These are phyloP conservation scores for Petrocephalus microphthalmus DNA, from an alignment of 2,113 vertebrate species.

Conservation along the genomic window DNA sequence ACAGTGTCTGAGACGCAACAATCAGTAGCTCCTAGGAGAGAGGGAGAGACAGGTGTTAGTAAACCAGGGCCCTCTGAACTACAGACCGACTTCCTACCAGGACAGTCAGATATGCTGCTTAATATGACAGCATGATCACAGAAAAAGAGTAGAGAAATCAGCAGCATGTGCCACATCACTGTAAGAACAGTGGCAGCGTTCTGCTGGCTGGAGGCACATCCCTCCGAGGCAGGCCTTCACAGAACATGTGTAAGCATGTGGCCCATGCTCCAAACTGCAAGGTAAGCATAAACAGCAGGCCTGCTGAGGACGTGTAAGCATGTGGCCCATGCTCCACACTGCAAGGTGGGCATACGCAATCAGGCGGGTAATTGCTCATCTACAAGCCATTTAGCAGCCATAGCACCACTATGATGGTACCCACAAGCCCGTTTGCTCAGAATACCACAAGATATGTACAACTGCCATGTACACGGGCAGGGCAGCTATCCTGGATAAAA, in stretches of 20 bases:
- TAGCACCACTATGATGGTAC: not conserved
- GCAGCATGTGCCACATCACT: not conserved
- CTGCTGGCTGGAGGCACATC: not conserved
- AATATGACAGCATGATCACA: not conserved
- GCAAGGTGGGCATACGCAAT: not conserved
- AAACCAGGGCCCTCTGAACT: not conserved
- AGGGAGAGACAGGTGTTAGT: not conserved
- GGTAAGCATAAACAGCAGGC: not conserved
- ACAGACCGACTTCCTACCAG: not conserved
- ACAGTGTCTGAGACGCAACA: slow-evolving; percentile 8
- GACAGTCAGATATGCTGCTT: not conserved
- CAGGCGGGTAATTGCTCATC: not conserved
- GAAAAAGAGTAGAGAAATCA: not conserved
- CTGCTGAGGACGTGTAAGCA: no score
- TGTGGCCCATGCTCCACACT: no score
- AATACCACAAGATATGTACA: not conserved
- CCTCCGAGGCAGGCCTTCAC: not conserved
- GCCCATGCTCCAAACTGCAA: not conserved
- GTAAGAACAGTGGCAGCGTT: not conserved
- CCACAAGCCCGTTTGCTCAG: not conserved
- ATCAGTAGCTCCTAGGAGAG: slow-evolving; percentile 1
- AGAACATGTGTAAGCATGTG: not conserved
- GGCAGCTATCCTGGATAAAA: not conserved
- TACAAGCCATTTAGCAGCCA: not conserved
- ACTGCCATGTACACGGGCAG: not conserved